Base-by-base conservation (phyloP, 2,797 vertebrate species). In the Poecile montanus region DNA sequence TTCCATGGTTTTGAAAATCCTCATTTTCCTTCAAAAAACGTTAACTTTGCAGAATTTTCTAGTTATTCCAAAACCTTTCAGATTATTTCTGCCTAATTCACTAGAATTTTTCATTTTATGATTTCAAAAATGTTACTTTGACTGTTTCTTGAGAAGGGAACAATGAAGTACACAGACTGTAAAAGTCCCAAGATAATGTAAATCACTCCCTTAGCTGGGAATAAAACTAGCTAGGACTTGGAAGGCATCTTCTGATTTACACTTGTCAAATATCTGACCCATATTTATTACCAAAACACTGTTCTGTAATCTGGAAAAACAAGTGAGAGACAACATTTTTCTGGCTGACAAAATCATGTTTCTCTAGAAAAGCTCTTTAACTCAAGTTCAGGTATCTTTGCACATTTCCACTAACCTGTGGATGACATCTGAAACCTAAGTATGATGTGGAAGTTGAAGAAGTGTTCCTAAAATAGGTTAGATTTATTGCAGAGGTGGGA, bases 391-490 rank as follows among this genome's bases (percentile, higher is more conserved):
- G 42, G 79, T 93, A 95, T 25, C 72, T 88, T 83, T 91, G n/a
- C 48, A 90, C 93, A 73, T 94, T 86, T 94, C 78, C 72, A 74
- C 11, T 93, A 94, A 93, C 78, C 72, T 6, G 1, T 54, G 57
- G 47, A 66, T 94, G 92, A 93, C 42, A 83, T 91, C 72, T 95
- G 77, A 96, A 93, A 91, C 82, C 89, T 85, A 96, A 97, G 47
- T 81, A 51, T 91, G 86, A 93, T 78, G 76, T 92, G 48, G 80
- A 95, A 93, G 72, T 90, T 96, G 75, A 95, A 80, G 70, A 96
- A 93, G 22, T 82, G 48, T 25, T 79, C 48, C 95, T 90, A 95
- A 96, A 95, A 90, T 88, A 95, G 58, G 83, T 87, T n/a, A 82
- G 71, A 95, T 93, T 92, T 92, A 62, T 62, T 85, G 70, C 58